A percentile compares a stretch with the other conserved stretches of the same genome.
phyloP scores from a whole-genome alignment of 2,888 invertebrate genomes.

The Rhodophaea formosa region DNA sequence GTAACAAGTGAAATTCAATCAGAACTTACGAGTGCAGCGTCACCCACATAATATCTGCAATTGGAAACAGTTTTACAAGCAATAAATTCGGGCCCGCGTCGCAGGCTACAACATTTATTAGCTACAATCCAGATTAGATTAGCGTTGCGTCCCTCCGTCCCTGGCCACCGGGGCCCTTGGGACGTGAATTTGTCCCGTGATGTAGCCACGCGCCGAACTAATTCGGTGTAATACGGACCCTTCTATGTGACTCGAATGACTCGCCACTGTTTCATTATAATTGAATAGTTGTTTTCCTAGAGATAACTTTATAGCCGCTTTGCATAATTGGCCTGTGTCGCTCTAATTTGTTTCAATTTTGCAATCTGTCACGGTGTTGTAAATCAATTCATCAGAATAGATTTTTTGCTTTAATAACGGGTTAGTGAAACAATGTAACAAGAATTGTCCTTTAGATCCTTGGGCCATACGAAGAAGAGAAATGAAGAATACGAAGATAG shows the following conservation, averaged over 20 bases:
- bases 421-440: neutral
- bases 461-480: no score
- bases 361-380: slow-evolving; percentile 71
- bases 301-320: slow-evolving; percentile 76
- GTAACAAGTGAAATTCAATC: slow-evolving; percentile 75
- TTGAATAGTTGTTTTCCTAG: slow-evolving; percentile 79
- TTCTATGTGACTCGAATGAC: slow-evolving; percentile 76
- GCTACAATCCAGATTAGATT: slow-evolving; percentile 80
- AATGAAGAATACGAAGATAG: no score
- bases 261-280: slow-evolving; percentile 74
- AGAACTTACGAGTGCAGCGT: slow-evolving; percentile 57
- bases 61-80: slow-evolving; percentile 81
- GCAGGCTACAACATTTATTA: slow-evolving; percentile 78
- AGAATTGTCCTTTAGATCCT: no score
- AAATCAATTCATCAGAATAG: slow-evolving; percentile 31
- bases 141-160: slow-evolving; percentile 77
- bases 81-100: slow-evolving; percentile 74
- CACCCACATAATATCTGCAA: slow-evolving; percentile 71
- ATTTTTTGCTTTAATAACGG: slow-evolving; percentile 28
- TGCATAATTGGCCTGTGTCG: slow-evolving; percentile 73
- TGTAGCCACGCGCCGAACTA: slow-evolving; percentile 78
- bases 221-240: slow-evolving; percentile 69
- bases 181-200: slow-evolving; percentile 76
- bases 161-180: slow-evolving; percentile 53
- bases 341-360: slow-evolving; percentile 73